phyloP scores from a whole-genome alignment of 2,888 invertebrate genomes.

The Callyntrura sp. region DNA sequence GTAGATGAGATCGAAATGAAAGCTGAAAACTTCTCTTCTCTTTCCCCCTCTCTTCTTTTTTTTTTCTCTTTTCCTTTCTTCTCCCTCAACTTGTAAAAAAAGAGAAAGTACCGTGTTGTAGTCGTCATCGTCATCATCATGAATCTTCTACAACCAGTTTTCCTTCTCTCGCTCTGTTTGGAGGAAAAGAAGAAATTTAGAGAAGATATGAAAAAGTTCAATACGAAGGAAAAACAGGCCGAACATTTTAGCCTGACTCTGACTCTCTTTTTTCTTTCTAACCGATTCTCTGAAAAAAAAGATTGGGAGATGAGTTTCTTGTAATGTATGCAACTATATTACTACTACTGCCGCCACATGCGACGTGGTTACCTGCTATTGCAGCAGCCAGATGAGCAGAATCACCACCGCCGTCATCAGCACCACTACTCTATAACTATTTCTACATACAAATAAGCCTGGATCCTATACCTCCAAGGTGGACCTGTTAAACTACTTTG shows the following conservation, averaged over 20 bases:
- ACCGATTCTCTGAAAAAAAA: not conserved
- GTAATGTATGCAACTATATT: slow-evolving; percentile 23
- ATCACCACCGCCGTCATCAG: slow-evolving; percentile 1
- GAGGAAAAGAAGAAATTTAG: slow-evolving; percentile 28
- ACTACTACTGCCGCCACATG: not conserved
- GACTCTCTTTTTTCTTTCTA: not conserved
- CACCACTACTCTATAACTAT: not conserved
- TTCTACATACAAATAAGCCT: not conserved
- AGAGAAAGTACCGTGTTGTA: slow-evolving; percentile 31
- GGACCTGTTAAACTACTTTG: not conserved
- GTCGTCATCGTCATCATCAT: slow-evolving; percentile 22
- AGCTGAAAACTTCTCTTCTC: slow-evolving; percentile 62
- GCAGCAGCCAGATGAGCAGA: slow-evolving; percentile 48
- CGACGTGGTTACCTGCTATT: slow-evolving; percentile 37
- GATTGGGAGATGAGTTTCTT: slow-evolving; percentile 39
- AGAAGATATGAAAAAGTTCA: slow-evolving; percentile 58
- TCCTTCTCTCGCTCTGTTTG: slow-evolving; percentile 24
- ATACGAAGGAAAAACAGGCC: slow-evolving; percentile 23
- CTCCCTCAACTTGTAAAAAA: slow-evolving; percentile 55
- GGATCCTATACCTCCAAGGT: not conserved
- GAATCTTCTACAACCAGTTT: slow-evolving; percentile 43
- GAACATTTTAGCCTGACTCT: not conserved
- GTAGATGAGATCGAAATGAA: slow-evolving; percentile 69
- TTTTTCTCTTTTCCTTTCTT: slow-evolving; percentile 3
- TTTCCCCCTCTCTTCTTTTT: too few species aligned